Conservation (phyloP, 2,797 vertebrate species). For the Danio aesculapii region DNA sequence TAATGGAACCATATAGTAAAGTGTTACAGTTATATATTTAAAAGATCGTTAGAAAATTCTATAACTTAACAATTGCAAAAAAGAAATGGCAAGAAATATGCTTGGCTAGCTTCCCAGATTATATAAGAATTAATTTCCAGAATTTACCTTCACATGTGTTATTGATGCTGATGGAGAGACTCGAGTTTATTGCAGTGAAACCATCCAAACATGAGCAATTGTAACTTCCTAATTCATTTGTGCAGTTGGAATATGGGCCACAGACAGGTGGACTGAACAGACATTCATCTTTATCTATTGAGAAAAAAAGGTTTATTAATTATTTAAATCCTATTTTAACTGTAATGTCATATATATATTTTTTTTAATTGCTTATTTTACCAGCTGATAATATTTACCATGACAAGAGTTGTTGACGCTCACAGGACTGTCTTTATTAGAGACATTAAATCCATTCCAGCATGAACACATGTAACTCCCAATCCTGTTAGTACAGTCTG, state of each 20-base stretch:
- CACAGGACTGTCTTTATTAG: not conserved
- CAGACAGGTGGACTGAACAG: not conserved
- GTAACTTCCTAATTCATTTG: not conserved
- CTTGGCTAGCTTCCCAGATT: no score
- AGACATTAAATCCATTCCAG: conserved; percentile 23
- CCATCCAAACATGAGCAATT: conserved; percentile 24
- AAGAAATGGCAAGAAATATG: no score
- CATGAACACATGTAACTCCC: conserved; percentile 39
- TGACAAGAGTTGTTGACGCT: conserved; percentile 31
- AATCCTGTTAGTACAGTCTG: not conserved
- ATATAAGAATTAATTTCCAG: no score
- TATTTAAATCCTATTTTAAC: not conserved
- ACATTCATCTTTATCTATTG: not conserved
- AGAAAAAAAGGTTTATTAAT: not conserved
- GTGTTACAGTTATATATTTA: no score
- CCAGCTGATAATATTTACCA: not conserved
- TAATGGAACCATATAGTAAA: no score
- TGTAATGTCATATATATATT: not conserved
- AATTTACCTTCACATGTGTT: not conserved
- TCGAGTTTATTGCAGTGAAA: not conserved
- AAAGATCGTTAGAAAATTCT: no score
- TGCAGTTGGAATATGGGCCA: conserved; percentile 19
- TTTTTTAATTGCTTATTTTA: not conserved
- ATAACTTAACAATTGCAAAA: no score
- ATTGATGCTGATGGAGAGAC: no score